Conservation (phyloP, 2,888 invertebrate species). For the Folsomia candida region DNA sequence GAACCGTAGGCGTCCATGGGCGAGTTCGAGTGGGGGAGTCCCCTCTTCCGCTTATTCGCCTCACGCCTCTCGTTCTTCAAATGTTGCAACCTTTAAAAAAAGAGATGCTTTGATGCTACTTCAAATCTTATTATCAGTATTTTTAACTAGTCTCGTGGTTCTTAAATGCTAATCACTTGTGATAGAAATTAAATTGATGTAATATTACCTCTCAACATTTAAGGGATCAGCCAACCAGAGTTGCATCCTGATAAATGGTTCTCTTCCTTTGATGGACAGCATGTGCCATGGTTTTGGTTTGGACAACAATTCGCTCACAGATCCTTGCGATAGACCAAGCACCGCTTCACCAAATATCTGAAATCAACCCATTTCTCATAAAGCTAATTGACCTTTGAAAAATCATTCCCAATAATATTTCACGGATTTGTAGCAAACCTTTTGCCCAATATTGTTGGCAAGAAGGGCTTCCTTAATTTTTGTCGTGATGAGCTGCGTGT, state of each 20-base stretch:
- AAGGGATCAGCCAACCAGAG: conserved; percentile 93
- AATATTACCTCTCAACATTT: conserved; percentile 91
- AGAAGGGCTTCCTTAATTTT: conserved; percentile 94
- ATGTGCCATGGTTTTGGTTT: conserved; percentile 99
- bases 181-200: no score
- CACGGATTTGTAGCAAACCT: conserved; percentile 58
- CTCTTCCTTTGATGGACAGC: conserved; percentile 95
- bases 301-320: conserved; percentile 92
- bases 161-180: no score
- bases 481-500: conserved; percentile 93
- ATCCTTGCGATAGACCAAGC: conserved; percentile 91
- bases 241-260: conserved; percentile 95
- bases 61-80: conserved; percentile 86
- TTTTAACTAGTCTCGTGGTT: no score
- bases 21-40: conserved; percentile 46
- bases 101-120: no score
- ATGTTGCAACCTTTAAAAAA: conserved; percentile 83
- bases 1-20: conserved; percentile 50
- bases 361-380: conserved; percentile 51
- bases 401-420: background rate
- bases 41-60: conserved; percentile 80
- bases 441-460: conserved; percentile 96
- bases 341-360: conserved; percentile 96
- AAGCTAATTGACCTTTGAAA: no score
- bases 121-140: no score